phyloP scores from a whole-genome alignment of 2,888 invertebrate genomes.

The Dendrolimus pini region DNA sequence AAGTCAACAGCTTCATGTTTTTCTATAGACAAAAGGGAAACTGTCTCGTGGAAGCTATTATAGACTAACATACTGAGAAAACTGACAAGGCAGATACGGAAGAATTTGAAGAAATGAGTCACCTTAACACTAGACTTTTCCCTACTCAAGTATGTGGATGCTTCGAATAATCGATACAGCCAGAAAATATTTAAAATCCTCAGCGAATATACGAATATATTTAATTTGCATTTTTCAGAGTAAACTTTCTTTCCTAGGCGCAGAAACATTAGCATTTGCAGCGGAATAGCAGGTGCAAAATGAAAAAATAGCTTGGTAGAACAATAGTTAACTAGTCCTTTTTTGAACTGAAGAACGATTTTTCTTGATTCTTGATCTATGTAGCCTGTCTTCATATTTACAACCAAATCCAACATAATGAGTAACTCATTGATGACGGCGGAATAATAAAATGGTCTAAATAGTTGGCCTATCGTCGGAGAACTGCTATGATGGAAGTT shows the following conservation, averaged over 20 bases:
- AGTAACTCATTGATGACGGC: constrained; percentile 18
- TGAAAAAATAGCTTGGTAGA: constrained; percentile 28
- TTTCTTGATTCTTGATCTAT: constrained; percentile 14
- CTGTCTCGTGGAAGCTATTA: constrained; percentile 16
- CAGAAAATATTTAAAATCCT: constrained; percentile 18
- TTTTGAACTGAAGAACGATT: constrained; percentile 17
- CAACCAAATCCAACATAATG: constrained; percentile 20
- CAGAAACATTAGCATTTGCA: constrained; percentile 22
- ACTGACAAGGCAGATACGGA: constrained; percentile 22
- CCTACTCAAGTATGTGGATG: constrained; percentile 16
- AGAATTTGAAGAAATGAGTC: constrained; percentile 16
- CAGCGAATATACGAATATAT: constrained; percentile 17
- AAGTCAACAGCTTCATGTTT: constrained; percentile 4
- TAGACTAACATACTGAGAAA: constrained; percentile 22
- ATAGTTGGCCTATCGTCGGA: constrained; percentile 11
- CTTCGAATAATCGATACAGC: constrained; percentile 21
- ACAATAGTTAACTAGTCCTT: constrained; percentile 20
- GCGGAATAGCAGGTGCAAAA: constrained; percentile 23
- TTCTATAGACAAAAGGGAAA: constrained; percentile 15
- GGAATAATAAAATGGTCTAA: constrained; percentile 11
- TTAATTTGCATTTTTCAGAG: constrained; percentile 21
- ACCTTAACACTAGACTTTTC: constrained; percentile 10
- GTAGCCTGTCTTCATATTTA: constrained; percentile 25
- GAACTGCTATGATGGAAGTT: constrained; percentile 22
- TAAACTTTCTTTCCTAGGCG: constrained; percentile 19